Conservation (phyloP, 53 echinoderm and acorn worm species). For the Hippasteria phrygiana region DNA sequence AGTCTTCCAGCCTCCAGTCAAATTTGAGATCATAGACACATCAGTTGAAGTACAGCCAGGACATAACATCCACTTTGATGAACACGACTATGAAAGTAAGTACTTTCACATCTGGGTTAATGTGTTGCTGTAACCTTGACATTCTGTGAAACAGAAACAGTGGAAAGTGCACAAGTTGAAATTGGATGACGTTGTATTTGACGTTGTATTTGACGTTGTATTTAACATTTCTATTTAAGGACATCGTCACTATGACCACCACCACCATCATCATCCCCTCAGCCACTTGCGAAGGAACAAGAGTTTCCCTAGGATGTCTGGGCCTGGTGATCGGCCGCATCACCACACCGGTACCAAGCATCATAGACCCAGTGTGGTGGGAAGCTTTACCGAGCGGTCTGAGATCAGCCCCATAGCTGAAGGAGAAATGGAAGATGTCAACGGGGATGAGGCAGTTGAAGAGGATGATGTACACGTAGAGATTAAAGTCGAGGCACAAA, state of each 20-base stretch:
- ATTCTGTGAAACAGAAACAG: too few relatives aligned
- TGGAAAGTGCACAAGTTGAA: neutral
- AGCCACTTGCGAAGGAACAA: conserved; percentile 52
- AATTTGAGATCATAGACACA: conserved; percentile 62
- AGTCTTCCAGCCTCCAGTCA: conserved; percentile 60
- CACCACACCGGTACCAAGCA: conserved; percentile 3
- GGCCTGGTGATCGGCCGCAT: neutral
- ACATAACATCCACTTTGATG: conserved; percentile 24
- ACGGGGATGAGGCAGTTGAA: neutral
- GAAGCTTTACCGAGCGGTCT: conserved; percentile 18
- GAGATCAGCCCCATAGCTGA: conserved; percentile 55
- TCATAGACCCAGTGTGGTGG: neutral
- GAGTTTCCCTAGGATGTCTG: conserved; percentile 46
- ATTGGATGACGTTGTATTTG: neutral
- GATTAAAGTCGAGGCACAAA: neutral
- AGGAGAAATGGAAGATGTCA: conserved; percentile 34
- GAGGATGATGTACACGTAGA: neutral
- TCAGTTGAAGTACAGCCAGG: conserved; percentile 59
- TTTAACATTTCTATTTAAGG: neutral
- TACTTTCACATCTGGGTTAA: neutral
- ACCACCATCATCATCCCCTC: conserved; percentile 56
- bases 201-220: neutral
- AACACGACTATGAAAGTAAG: conserved; percentile 60
- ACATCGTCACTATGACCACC: conserved; percentile 47
- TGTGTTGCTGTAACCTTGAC: neutral